Conservation (phyloP, 2,888 invertebrate genomes). For the Diaprepes abbreviatus region DNA sequence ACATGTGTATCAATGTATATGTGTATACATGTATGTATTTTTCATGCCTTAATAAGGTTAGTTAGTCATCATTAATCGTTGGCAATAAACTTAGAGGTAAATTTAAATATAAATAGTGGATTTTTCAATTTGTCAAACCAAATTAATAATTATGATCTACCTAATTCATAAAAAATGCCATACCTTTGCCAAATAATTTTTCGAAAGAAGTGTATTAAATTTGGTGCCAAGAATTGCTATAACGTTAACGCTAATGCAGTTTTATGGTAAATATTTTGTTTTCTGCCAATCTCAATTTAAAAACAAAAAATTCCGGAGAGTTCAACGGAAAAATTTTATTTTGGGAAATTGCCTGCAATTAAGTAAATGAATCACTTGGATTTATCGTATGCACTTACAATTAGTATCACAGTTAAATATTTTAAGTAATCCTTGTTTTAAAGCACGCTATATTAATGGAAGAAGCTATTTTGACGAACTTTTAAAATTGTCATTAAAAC, state of each 20-base stretch:
- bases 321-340: background rate
- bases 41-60: too few relatives aligned
- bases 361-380: background rate
- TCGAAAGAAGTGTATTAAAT: constrained; percentile 13
- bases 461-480: too few relatives aligned
- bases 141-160: background rate
- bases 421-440: background rate
- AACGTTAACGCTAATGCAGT: background rate
- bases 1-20: background rate
- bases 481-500: too few relatives aligned
- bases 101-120: background rate
- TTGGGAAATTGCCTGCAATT: background rate
- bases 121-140: constrained; percentile 1
- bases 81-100: background rate
- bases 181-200: background rate
- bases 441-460: too few relatives aligned
- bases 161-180: constrained; percentile 6
- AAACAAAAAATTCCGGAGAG: background rate
- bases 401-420: background rate
- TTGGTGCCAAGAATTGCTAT: background rate
- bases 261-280: constrained; percentile 4
- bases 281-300: background rate
- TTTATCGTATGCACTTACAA: background rate
- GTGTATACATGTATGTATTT: too few relatives aligned
- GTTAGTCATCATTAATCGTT: background rate